A percentile compares a stretch with the other conserved stretches of the same genome.
Conservation (phyloP, 2,888 invertebrate genomes). For the Diadegma fenestrale region DNA sequence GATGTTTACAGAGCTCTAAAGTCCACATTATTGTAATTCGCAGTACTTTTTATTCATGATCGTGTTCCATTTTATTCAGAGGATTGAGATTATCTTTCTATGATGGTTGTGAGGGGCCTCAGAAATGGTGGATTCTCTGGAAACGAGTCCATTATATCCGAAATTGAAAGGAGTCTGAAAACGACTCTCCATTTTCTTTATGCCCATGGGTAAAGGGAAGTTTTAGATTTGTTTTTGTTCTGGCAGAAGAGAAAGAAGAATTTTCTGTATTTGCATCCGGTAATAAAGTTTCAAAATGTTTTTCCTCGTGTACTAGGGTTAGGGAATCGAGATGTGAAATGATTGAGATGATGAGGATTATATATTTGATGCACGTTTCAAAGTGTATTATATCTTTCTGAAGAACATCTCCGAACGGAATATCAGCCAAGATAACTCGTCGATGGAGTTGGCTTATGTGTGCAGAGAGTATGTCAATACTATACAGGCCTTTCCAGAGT, state of each 20-base stretch:
- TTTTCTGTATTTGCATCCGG: background rate
- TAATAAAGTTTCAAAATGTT: background rate
- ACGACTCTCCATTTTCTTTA: background rate
- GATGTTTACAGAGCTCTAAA: no score
- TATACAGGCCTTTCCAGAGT: conserved; percentile 35
- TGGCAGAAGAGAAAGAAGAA: background rate
- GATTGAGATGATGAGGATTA: background rate
- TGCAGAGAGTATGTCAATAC: conserved; percentile 24
- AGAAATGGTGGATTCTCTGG: background rate
- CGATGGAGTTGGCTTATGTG: conserved; percentile 16
- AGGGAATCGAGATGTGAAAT: background rate
- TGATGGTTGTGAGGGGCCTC: background rate
- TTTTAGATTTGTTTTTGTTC: background rate
- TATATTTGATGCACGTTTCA: conserved; percentile 14
- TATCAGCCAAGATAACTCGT: conserved; percentile 3
- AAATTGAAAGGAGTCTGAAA: background rate
- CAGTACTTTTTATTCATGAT: no score
- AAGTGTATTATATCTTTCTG: conserved; percentile 15
- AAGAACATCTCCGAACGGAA: conserved; percentile 19
- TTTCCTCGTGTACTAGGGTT: background rate
- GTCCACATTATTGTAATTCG: no score
- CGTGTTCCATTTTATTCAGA: background rate
- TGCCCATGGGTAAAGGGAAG: background rate
- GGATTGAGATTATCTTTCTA: background rate
- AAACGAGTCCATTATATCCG: background rate